Conservation (phyloP, 2,888 invertebrate genomes). For the Drosophila tripunctata region DNA sequence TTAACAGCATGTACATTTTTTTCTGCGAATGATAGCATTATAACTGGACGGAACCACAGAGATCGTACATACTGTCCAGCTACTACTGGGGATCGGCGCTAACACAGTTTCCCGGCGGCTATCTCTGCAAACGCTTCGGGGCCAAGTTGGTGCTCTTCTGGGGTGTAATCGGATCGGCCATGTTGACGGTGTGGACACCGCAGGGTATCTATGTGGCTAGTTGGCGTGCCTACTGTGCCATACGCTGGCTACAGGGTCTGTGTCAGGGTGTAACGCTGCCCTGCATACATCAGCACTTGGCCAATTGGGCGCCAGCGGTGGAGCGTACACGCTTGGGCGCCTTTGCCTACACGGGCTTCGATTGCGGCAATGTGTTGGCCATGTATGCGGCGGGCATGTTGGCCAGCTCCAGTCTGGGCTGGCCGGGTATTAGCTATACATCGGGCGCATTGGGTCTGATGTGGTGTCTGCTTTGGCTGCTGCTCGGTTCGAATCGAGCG, state of each 20-base stretch:
- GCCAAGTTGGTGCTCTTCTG: conserved; percentile 86
- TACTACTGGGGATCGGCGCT: conserved; percentile 92
- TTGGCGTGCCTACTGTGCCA: conserved; percentile 86
- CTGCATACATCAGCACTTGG: conserved; percentile 87
- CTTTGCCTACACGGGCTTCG: conserved; percentile 86
- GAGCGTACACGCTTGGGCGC: conserved; percentile 87
- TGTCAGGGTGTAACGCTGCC: conserved; percentile 89
- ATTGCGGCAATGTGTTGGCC: conserved; percentile 88
- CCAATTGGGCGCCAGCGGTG: conserved; percentile 88
- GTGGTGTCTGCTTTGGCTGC: conserved; percentile 86
- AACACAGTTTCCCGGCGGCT: conserved; percentile 87
- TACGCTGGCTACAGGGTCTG: conserved; percentile 88
- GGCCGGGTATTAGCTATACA: conserved; percentile 88
- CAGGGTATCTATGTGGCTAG: conserved; percentile 87
- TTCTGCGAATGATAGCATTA: conserved; percentile 65
- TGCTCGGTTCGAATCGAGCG: conserved; percentile 86
- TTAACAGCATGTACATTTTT: too few species aligned
- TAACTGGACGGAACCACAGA: conserved; percentile 85
- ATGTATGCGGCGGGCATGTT: conserved; percentile 87
- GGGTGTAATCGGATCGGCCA: conserved; percentile 87
- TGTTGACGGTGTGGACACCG: conserved; percentile 88
- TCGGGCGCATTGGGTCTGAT: conserved; percentile 85
- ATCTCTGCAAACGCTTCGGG: conserved; percentile 88
- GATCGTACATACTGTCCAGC: conserved; percentile 87
- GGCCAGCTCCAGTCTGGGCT: conserved; percentile 86